Conservation (phyloP, 1,140 invertebrate genomes). For the Rhynchophorus ferrugineus region DNA sequence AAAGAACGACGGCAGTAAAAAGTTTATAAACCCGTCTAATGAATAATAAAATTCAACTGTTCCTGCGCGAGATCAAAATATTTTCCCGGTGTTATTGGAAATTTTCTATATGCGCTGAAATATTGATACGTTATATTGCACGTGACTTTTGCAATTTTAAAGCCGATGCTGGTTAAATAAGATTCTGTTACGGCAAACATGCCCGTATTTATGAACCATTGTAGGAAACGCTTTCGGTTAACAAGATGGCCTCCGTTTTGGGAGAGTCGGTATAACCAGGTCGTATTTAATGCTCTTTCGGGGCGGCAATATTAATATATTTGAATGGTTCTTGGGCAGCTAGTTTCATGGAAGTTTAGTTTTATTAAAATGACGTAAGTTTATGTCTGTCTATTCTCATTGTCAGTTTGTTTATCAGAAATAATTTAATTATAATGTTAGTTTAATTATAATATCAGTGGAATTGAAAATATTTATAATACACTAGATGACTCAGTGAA, state of each 20-base stretch:
- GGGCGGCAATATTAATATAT: neutral
- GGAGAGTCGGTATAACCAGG: conserved; percentile 10
- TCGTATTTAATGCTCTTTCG: conserved; percentile 7
- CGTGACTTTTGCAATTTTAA: conserved; percentile 20
- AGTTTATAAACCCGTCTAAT: too few species aligned
- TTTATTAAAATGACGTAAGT: neutral
- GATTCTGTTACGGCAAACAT: conserved; percentile 15
- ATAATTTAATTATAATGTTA: too few species aligned
- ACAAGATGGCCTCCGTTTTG: conserved; percentile 9
- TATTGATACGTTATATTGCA: conserved; percentile 12
- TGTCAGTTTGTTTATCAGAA: too few species aligned
- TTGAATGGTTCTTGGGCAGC: too few species aligned
- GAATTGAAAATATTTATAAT: too few species aligned
- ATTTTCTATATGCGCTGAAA: conserved; percentile 11
- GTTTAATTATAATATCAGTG: too few species aligned
- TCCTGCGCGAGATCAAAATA: too few species aligned
- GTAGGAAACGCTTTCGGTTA: conserved; percentile 17
- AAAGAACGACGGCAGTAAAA: too few species aligned
- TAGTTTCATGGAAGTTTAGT: neutral
- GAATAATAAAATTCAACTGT: too few species aligned
- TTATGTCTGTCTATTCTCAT: too few species aligned
- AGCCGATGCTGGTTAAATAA: conserved; percentile 19
- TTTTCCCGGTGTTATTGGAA: neutral
- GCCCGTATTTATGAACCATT: conserved; percentile 15
- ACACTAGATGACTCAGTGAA: too few species aligned